Base-by-base conservation (phyloP, 2,113 vertebrate genomes). In the Caloenas nicobarica region DNA sequence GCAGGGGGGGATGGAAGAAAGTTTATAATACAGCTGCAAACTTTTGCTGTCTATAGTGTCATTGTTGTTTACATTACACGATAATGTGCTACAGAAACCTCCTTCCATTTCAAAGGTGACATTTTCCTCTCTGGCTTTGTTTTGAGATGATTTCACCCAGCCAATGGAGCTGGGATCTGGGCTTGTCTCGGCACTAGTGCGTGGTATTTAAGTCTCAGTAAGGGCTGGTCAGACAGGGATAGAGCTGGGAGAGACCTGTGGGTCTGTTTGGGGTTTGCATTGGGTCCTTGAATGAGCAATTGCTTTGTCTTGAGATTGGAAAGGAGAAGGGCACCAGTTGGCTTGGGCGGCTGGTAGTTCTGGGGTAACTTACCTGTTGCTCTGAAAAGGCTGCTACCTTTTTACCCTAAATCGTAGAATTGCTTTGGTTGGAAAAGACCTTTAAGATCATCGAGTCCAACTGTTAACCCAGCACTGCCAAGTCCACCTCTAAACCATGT, bases 11-110 rank as follows among this genome's bases (percentile, higher is more conserved):
- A 25, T 82, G 87, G 94, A 96, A 40, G 81, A 78, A 46, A 50
- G 88, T 96, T 96, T 94, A 94, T 64, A 95, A 73, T 76, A 78
- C 92, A 96, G 93, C 96, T 96, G 89, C 89, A 94, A 93, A 96
- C 81, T 88, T 88, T 15, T 91, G 87, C 91, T 89, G 84, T 87
- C 91, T 96, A 34, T 80, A 17, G 89, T 89, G 92, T 93, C 95
- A 78, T 33, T 38, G 8, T 0, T 94, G 94, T 95, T 96, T 95
- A 79, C 51, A 7, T 60, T 73, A 33, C 0, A 0, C 2, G 16
- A 42, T 87, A 94, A 91, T 42, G 91, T 34, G 86, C 88, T 84
- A 33, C 88, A 85, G 94, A 84, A 84, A 84, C 61, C 89, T 72
- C 73, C 73, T 82, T 71, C n/a, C 44, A 36, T 85, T 72, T 77